phyloP scores from a whole-genome alignment of 2,888 invertebrate species.

The Drosophila mimica region DNA sequence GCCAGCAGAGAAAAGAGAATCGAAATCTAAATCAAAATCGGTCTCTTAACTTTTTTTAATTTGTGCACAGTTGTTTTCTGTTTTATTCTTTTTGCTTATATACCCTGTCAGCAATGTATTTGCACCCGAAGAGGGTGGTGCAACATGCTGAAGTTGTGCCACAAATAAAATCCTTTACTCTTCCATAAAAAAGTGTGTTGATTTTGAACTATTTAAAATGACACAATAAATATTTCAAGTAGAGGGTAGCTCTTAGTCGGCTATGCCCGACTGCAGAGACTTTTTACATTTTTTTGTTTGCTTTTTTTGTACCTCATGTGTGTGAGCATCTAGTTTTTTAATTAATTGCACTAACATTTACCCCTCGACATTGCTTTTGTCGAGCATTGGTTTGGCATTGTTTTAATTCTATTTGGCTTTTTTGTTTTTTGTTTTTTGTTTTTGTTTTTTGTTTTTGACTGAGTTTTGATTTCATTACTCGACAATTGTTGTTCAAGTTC shows the following conservation, averaged over 20 bases:
- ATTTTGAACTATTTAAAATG: neutral
- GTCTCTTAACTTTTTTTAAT: slow-evolving; percentile 46
- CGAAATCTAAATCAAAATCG: slow-evolving; percentile 46
- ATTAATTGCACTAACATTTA: slow-evolving; percentile 75
- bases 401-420: slow-evolving; percentile 43
- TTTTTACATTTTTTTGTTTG: neutral
- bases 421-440: slow-evolving; percentile 11
- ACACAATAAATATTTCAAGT: neutral
- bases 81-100: neutral
- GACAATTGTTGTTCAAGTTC: slow-evolving; percentile 68
- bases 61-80: slow-evolving; percentile 35
- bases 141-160: neutral
- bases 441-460: slow-evolving; percentile 24
- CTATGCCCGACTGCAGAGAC: neutral
- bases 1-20: slow-evolving; percentile 4
- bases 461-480: slow-evolving; percentile 62
- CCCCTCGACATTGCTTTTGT: slow-evolving; percentile 41
- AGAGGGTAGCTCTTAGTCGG: neutral
- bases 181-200: neutral
- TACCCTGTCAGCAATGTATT: neutral
- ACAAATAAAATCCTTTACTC: neutral
- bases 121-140: neutral
- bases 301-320: neutral
- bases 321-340: slow-evolving; percentile 50
- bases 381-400: slow-evolving; percentile 40